Evolutionary conservation across 1,140 invertebrate species (phyloP).

Genomic region (Onthophagus taurus): DNA sequence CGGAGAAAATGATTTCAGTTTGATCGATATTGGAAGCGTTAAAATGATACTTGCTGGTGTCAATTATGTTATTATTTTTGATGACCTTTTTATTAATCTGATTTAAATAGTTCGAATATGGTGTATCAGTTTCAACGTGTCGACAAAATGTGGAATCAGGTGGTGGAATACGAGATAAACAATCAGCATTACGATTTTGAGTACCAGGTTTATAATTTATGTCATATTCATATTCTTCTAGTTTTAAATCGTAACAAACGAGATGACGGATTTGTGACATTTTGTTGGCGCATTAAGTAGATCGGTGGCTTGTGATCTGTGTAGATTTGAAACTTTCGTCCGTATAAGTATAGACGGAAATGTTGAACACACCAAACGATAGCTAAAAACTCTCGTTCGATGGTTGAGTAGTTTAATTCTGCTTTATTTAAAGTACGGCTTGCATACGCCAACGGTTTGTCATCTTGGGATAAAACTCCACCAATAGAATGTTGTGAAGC

Average conservation of each 20-base stretch:
- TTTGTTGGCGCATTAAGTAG: slow-evolving; percentile 3
- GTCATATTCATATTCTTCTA: slow-evolving; percentile 3
- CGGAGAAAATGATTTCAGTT: too few species aligned
- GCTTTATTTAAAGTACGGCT: slow-evolving; percentile 4
- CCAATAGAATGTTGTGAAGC: too few species aligned
- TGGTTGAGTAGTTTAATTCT: slow-evolving; percentile 18
- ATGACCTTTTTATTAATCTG: too few species aligned
- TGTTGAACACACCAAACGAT: slow-evolving; percentile 16
- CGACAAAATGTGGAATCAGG: too few species aligned
- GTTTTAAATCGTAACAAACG: neutral
- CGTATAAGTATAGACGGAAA: slow-evolving; percentile 15
- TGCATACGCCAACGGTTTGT: slow-evolving; percentile 10
- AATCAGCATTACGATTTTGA: slow-evolving; percentile 3
- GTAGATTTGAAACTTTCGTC: slow-evolving; percentile 11
- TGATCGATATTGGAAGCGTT: too few species aligned
- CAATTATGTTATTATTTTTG: too few species aligned
- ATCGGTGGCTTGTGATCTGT: slow-evolving; percentile 25
- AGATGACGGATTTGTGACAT: neutral
- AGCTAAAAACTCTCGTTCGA: slow-evolving; percentile 26
- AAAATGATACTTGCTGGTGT: too few species aligned
- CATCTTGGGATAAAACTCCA: too few species aligned
- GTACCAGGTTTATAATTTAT: slow-evolving; percentile 5
- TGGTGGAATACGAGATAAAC: neutral
- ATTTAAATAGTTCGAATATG: too few species aligned
- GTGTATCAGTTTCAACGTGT: too few species aligned